A percentile compares a stretch with the other conserved stretches of the same genome.
phyloP scores from a whole-genome alignment of 2,888 invertebrate genomes.

The Biston betularia region DNA sequence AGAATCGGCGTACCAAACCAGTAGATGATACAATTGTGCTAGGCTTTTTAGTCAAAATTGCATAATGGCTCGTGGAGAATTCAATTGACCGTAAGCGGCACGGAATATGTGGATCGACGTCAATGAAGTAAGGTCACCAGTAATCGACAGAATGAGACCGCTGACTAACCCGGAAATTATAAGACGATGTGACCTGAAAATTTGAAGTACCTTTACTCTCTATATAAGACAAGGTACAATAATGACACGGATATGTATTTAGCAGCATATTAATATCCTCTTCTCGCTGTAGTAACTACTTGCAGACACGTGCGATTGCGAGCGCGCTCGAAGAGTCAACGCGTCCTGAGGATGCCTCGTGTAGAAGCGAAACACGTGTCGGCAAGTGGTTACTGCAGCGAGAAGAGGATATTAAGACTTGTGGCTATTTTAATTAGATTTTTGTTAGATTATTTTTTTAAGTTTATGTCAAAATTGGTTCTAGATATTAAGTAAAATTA shows the following conservation, averaged over 20 bases:
- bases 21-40: slow-evolving; percentile 15
- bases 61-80: slow-evolving; percentile 27
- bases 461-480: too few relatives aligned
- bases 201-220: background rate
- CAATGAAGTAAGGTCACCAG: slow-evolving; percentile 30
- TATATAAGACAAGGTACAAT: background rate
- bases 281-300: too few relatives aligned
- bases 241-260: background rate
- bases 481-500: too few relatives aligned
- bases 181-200: slow-evolving; percentile 17
- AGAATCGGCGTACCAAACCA: background rate
- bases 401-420: too few relatives aligned
- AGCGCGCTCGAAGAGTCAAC: too few relatives aligned
- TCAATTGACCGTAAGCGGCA: slow-evolving; percentile 30
- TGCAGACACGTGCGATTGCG: too few relatives aligned
- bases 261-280: too few relatives aligned
- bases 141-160: slow-evolving; percentile 7
- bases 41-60: slow-evolving; percentile 26
- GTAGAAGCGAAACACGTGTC: too few relatives aligned
- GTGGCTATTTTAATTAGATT: too few relatives aligned
- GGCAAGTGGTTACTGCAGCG: too few relatives aligned
- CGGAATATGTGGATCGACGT: slow-evolving; percentile 26
- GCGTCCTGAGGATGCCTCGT: too few relatives aligned
- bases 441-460: too few relatives aligned
- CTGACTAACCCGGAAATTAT: slow-evolving; percentile 25